These are phyloP conservation scores for Netelia melanura DNA, from an alignment of 2,888 invertebrate species.

Conservation along the genomic window DNA sequence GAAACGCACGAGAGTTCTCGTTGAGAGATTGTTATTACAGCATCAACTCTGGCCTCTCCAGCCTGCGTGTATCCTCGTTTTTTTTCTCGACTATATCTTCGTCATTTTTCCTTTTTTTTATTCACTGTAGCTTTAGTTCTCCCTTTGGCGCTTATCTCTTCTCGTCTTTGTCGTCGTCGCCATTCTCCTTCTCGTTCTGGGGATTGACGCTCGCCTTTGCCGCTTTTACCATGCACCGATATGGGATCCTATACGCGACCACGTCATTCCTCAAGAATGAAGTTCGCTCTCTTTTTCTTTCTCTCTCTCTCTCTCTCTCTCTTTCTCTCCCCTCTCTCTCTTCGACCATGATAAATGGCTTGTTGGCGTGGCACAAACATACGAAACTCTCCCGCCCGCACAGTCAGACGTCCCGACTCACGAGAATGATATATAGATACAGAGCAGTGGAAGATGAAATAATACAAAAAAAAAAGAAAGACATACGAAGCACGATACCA, in stretches of 20 bases:
- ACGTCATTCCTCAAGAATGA: conserved; percentile 71
- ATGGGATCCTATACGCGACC: conserved; percentile 59
- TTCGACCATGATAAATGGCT: conserved; percentile 58
- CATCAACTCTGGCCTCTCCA: conserved; percentile 14
- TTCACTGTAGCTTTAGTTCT: conserved; percentile 27
- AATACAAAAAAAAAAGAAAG: conserved; percentile 9
- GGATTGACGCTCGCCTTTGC: conserved; percentile 51
- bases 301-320: conserved; percentile 26
- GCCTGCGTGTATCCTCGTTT: conserved; percentile 34
- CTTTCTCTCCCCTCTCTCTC: conserved; percentile 4
- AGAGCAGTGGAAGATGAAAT: conserved; percentile 23
- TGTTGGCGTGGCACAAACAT: conserved; percentile 56
- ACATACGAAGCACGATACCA: not conserved
- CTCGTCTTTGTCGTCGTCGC: conserved; percentile 41
- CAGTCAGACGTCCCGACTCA: conserved; percentile 32
- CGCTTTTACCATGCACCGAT: conserved; percentile 37
- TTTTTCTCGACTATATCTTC: conserved; percentile 55
- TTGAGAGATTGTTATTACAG: conserved; percentile 19
- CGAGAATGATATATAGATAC: conserved; percentile 43
- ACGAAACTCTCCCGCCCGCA: conserved; percentile 52
- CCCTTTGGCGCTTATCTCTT: conserved; percentile 37
- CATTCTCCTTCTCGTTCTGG: conserved; percentile 34
- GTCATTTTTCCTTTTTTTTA: conserved; percentile 59
- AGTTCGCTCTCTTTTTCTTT: conserved; percentile 45
- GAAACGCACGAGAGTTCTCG: conserved; percentile 1